Evolutionary conservation across 2,888 invertebrate species (phyloP), one percentile per base, ranked within the genome.

Genomic region (Drosophila infuscata): DNA sequence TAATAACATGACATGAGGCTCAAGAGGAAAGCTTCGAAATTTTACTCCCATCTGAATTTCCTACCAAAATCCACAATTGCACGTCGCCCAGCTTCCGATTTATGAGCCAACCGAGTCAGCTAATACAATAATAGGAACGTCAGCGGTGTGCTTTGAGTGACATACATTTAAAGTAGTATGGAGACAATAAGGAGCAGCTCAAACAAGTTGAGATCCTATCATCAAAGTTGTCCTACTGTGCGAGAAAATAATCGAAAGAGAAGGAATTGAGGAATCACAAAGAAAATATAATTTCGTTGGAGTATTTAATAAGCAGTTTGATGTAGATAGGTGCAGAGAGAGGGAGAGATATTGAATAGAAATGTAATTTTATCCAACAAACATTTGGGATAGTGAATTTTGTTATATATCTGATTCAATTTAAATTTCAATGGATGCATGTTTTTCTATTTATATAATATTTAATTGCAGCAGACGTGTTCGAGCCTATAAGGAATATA

Each of bases 101-200:
- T 59, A 33, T 54, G 61, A 33, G 41, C 29, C 49, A 48, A 30
- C 38, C 36, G 32, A 41, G 43, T 4, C 46, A 51, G 64, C 59
- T 62, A 68, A 76, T 67, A 57, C 71, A 64, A 67, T 61, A 63
- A 76, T 35, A 74, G 56, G 46, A 66, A 53, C 52, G 52, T 33
- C 66, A 41, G 61, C 15, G 54, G 25, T 52, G 38, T 51, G 35
- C 43, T 59, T 46, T 8, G 43, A n/a, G 36, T n/a, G 46, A 8
- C 25, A 33, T 15, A 36, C 3, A 58, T 25, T 17, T 61, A 35
- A 52, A 54, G 57, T 32, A 25, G 12, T 60, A 43, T 53, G 33
- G 5, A 9, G 33, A 59, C 48, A 20, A 38, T 46, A n/a, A 38
- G 15, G 20, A 33, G 7, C 12, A 29, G 29, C 71, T 57, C 56